A percentile compares a stretch with the other conserved stretches of the same genome.
phyloP scores from a whole-genome alignment of 1,140 invertebrate species.

The Venustaconcha ellipsiformis region DNA sequence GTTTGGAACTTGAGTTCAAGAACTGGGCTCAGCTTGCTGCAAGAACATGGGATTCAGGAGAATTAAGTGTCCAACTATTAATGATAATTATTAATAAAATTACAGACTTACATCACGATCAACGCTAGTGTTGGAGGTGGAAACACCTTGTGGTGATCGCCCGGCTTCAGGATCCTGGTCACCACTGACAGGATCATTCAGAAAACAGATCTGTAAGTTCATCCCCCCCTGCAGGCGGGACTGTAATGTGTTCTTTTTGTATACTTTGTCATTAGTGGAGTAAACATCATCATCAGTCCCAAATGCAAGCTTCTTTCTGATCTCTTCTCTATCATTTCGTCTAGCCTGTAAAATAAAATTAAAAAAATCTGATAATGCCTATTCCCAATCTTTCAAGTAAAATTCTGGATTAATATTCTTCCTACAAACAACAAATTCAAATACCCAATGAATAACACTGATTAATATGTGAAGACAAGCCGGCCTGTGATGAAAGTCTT shows the following conservation, averaged over 20 bases:
- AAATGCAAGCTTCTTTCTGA: constrained; percentile 88
- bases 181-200: constrained; percentile 92
- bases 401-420: no score
- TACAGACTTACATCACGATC: constrained; percentile 29
- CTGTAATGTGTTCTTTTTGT: constrained; percentile 88
- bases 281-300: constrained; percentile 86
- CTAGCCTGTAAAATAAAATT: constrained; percentile 49
- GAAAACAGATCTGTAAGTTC: constrained; percentile 94
- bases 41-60: no score
- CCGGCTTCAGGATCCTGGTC: constrained; percentile 43
- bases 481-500: no score
- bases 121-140: constrained; percentile 20
- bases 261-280: constrained; percentile 81
- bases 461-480: no score
- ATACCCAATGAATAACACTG: no score
- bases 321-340: constrained; percentile 89
- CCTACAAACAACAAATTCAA: no score
- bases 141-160: constrained; percentile 18
- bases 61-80: no score
- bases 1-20: no score
- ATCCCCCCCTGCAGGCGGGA: constrained; percentile 72
- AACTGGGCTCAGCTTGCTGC: no score
- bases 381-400: no score
- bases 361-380: no score
- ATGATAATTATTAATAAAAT: background rate